Conservation (phyloP, 2,888 invertebrate species). For the Panzeria rudis region DNA sequence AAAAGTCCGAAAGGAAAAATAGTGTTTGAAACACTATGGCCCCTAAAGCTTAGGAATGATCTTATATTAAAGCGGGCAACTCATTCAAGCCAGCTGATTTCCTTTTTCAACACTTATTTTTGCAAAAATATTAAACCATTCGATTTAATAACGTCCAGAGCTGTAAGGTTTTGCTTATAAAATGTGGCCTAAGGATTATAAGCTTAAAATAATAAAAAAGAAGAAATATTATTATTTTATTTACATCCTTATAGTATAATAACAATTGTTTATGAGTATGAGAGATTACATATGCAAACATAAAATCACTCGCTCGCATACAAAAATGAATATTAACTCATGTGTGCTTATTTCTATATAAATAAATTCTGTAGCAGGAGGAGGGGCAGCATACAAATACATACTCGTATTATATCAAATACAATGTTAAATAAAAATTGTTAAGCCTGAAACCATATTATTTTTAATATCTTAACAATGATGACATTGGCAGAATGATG, state of each 20-base stretch:
- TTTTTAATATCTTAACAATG: constrained; percentile 73
- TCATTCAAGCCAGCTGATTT: too few species aligned
- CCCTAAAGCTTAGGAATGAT: too few species aligned
- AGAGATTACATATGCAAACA: background rate
- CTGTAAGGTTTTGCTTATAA: constrained; percentile 19
- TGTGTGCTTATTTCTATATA: constrained; percentile 45
- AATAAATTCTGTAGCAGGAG: constrained; percentile 8
- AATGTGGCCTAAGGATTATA: constrained; percentile 20
- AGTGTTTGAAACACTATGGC: too few species aligned
- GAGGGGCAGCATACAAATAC: background rate
- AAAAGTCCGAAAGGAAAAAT: too few species aligned
- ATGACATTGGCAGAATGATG: constrained; percentile 73
- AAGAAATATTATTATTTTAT: background rate
- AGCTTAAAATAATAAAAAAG: constrained; percentile 22
- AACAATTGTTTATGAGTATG: constrained; percentile 38
- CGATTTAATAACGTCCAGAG: background rate
- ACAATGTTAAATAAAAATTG: constrained; percentile 51
- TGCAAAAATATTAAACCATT: background rate
- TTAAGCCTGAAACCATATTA: constrained; percentile 69
- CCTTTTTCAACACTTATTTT: background rate
- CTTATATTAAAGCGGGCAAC: too few species aligned
- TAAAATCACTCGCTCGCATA: too few species aligned
- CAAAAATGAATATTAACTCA: constrained; percentile 47
- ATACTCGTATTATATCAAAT: constrained; percentile 28
- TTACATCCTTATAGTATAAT: constrained; percentile 37